Evolutionary conservation across 2,113 vertebrate species (phyloP), one percentile per base, ranked within the genome.

Genomic region (Shinisaurus crocodilurus): DNA sequence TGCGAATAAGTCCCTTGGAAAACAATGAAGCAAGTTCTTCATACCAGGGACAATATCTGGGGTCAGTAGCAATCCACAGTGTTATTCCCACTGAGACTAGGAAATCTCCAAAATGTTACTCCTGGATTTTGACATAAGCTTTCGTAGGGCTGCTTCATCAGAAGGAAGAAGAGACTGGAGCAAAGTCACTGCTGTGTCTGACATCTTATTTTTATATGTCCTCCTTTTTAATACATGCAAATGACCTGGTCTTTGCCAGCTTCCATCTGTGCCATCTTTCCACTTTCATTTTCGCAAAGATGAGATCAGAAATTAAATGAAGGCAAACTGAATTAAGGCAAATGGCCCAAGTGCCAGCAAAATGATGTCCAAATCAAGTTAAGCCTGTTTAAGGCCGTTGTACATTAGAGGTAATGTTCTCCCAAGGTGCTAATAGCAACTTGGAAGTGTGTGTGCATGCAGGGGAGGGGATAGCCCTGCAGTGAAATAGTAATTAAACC

Each of bases 161-260:
- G n/a, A 25, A 40, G 10, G 15, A 63, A 37, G 57, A 25, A 2
- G n/a, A 7, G n/a, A 40, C 9, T 3, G 34, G 81, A 57, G 34
- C 54, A 82, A 82, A 83, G n/a, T 57, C 43, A 18, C 65, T 85
- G 65, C 3, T 43, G 16, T 69, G 83, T 6, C 40, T 12, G 48
- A 45, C 5, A 25, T 43, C 9, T 40, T 84, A 8, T 83, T 50
- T 48, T 79, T 27, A 69, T 12, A 34, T 29, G 29, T 45, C 43
- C 29, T 40, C 18, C n/a, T 82, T 37, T 48, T 50, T 20, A 70
- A 85, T 34, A 20, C 25, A 43, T 77, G 72, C 74, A 87, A 63
- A 87, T 60, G 86, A 45, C 57, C 86, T 77, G 72, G 54, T 16
- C 3, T 87, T 87, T 87, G 86, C 86, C 72, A 87, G 12, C 37